Percentiles rank a stretch among this genome's conserved stretches.
These are phyloP conservation scores for Meandrina meandrites DNA, from an alignment of 92 coral and sea anemone species.

Conservation along the genomic window DNA sequence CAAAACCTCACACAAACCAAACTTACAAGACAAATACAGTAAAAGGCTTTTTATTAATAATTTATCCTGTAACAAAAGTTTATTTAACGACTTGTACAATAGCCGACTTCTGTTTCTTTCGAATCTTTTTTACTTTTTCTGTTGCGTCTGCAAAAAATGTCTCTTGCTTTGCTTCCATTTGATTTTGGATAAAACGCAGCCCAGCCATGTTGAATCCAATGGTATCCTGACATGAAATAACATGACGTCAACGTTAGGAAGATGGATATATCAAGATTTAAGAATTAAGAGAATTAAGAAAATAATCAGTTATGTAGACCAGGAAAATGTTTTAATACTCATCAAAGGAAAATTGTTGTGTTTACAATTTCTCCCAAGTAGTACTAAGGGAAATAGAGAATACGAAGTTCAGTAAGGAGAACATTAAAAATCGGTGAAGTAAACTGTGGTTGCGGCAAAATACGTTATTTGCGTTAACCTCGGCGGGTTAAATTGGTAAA, in stretches of 20 bases:
- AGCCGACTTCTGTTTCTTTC: constrained; percentile 80
- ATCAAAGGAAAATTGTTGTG: too few species aligned
- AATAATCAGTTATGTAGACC: background rate
- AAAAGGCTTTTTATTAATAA: background rate
- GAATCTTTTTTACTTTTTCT: constrained; percentile 79
- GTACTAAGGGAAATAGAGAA: background rate
- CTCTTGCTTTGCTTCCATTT: constrained; percentile 81
- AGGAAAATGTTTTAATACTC: background rate
- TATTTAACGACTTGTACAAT: constrained; percentile 35
- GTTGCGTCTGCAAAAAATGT: constrained; percentile 87
- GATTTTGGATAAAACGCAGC: constrained; percentile 77
- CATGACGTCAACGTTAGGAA: background rate
- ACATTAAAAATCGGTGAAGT: too few species aligned
- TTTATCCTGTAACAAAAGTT: background rate
- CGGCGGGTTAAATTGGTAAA: background rate
- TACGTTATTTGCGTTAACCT: background rate
- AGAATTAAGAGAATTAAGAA: background rate
- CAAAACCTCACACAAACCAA: background rate
- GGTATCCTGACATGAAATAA: constrained; percentile 53
- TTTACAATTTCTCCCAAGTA: background rate
- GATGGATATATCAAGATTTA: too few species aligned
- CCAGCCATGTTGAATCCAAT: constrained; percentile 97
- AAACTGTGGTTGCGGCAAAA: too few species aligned
- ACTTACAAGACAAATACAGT: background rate
- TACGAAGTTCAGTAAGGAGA: background rate